Conservation (phyloP, 1,140 invertebrate genomes). For the Hyles euphorbiae region DNA sequence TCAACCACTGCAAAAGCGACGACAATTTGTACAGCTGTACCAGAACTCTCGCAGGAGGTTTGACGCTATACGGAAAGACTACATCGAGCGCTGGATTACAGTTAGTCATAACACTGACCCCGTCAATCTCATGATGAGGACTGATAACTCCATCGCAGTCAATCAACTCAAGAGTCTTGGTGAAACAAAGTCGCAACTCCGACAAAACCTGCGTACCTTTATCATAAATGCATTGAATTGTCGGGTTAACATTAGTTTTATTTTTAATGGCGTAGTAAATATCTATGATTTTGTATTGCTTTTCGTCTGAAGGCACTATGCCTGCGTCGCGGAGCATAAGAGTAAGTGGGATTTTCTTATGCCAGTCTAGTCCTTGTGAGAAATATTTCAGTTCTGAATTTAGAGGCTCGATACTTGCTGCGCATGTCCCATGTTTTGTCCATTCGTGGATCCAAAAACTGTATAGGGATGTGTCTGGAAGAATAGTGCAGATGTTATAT, state of each 20-base stretch:
- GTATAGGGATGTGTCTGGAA: constrained; percentile 72
- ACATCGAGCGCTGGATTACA: constrained; percentile 75
- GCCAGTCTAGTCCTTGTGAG: constrained; percentile 78
- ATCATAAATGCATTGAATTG: constrained; percentile 78
- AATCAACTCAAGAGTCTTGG: constrained; percentile 77
- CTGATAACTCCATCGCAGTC: constrained; percentile 75
- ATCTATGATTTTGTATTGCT: constrained; percentile 74
- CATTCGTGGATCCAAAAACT: constrained; percentile 90
- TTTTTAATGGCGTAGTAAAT: constrained; percentile 78
- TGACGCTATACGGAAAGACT: constrained; percentile 74
- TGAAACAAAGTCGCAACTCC: constrained; percentile 82
- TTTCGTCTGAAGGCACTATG: constrained; percentile 77
- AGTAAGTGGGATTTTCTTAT: constrained; percentile 79
- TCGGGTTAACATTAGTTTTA: constrained; percentile 76
- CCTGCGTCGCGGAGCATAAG: constrained; percentile 75
- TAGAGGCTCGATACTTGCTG: constrained; percentile 77
- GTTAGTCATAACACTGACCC: constrained; percentile 73
- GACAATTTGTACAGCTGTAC: constrained; percentile 75
- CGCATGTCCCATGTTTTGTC: constrained; percentile 90
- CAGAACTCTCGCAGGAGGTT: constrained; percentile 43
- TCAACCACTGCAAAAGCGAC: constrained; percentile 76
- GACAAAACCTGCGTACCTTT: constrained; percentile 77
- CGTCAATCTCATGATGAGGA: constrained; percentile 35
- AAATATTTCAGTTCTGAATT: constrained; percentile 86
- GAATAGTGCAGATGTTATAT: background rate